These are phyloP conservation scores for Wiebesia pumilae DNA, from an alignment of 1,140 invertebrate species.

Conservation along the genomic window DNA sequence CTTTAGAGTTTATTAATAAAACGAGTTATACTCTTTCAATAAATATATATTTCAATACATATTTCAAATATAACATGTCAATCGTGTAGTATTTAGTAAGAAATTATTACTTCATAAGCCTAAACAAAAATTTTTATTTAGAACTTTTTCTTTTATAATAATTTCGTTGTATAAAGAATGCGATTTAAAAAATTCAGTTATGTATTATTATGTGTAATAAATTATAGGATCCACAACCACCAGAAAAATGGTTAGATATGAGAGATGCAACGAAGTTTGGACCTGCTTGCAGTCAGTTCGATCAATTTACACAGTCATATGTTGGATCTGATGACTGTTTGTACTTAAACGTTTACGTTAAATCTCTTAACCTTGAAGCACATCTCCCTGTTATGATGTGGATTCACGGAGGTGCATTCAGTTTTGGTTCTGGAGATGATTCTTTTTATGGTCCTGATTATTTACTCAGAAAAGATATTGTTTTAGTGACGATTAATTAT, in stretches of 20 bases:
- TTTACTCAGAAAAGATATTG: constrained; percentile 74
- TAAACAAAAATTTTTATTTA: too few species aligned
- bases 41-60: neutral
- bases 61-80: neutral
- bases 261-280: constrained; percentile 77
- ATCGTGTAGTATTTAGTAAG: too few species aligned
- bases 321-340: constrained; percentile 84
- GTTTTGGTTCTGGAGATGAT: constrained; percentile 71
- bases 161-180: neutral
- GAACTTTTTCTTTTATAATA: too few species aligned
- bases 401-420: constrained; percentile 82
- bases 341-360: constrained; percentile 87
- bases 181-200: neutral
- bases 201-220: neutral
- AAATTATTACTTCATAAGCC: too few species aligned
- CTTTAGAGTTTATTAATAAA: neutral
- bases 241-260: constrained; percentile 75
- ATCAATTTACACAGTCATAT: constrained; percentile 47
- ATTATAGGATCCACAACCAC: constrained; percentile 76
- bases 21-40: too few species aligned
- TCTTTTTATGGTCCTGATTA: constrained; percentile 72
- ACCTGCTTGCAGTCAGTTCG: constrained; percentile 71
- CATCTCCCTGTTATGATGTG: constrained; percentile 79
- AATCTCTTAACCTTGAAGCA: constrained; percentile 60
- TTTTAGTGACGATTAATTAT: constrained; percentile 79